These are phyloP conservation scores for Campylorhamphus procurvoides DNA, from an alignment of 2,113 vertebrate species.

Conservation along the genomic window DNA sequence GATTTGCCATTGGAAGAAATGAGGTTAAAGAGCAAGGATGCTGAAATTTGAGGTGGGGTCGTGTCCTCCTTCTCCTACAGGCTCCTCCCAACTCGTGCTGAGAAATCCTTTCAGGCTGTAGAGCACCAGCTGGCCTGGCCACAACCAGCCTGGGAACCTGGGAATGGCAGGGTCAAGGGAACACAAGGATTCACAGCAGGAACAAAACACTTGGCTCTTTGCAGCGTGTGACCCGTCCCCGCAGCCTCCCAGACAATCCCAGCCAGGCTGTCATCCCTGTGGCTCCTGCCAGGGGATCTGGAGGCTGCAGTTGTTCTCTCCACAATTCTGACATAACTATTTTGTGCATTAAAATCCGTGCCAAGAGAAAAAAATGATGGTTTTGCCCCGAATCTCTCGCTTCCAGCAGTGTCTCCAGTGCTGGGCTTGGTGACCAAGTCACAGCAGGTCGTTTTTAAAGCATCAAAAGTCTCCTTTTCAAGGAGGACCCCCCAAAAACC, in stretches of 20 bases:
- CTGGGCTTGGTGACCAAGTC: fast-evolving
- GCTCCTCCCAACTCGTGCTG: background rate
- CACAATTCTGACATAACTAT: background rate
- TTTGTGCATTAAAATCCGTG: background rate
- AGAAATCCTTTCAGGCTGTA: background rate
- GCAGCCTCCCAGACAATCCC: background rate
- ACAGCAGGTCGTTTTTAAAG: background rate
- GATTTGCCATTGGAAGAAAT: background rate
- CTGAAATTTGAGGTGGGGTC: background rate
- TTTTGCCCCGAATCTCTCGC: background rate
- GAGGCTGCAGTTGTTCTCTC: background rate
- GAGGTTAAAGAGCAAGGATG: background rate
- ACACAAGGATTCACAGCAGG: background rate
- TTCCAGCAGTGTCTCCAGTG: background rate
- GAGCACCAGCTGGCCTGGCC: background rate
- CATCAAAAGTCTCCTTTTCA: fast-evolving
- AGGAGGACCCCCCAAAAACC: background rate
- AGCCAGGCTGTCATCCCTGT: background rate
- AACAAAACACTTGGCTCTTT: background rate
- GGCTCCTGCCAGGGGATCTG: background rate
- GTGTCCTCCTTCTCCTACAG: background rate
- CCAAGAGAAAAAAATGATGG: background rate
- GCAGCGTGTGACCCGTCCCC: background rate
- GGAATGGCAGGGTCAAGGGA: background rate
- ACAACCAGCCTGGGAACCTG: fast-evolving